phyloP scores from a whole-genome alignment of 2,888 invertebrate genomes.

The Diaprepes abbreviatus region DNA sequence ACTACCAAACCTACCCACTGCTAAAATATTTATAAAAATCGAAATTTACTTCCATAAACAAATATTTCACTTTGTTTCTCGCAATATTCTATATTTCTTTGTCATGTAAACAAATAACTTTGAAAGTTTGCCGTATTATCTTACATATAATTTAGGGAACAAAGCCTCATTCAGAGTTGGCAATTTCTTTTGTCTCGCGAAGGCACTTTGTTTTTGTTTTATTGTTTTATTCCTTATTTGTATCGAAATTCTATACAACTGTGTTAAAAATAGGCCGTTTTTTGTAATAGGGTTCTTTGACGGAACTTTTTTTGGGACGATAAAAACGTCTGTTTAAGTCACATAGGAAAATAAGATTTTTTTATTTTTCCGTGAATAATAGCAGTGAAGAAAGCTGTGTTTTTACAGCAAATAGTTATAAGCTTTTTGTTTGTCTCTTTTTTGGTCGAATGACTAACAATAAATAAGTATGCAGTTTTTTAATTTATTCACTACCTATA shows the following conservation, averaged over 20 bases:
- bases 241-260: conserved; percentile 14
- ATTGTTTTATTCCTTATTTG: conserved; percentile 10
- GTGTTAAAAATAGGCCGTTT: background rate
- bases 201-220: conserved; percentile 16
- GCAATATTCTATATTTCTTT: conserved; percentile 7
- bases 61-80: background rate
- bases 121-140: conserved; percentile 22
- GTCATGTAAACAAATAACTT: conserved; percentile 27
- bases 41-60: background rate
- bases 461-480: too few relatives aligned
- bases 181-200: conserved; percentile 20
- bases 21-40: background rate
- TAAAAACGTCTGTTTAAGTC: too few relatives aligned
- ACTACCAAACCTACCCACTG: too few relatives aligned
- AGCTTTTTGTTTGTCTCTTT: too few relatives aligned
- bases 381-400: too few relatives aligned
- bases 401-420: too few relatives aligned
- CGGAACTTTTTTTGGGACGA: too few relatives aligned
- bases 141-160: conserved; percentile 24
- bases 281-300: background rate
- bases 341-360: too few relatives aligned
- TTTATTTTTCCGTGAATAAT: too few relatives aligned
- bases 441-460: too few relatives aligned
- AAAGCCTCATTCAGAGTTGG: conserved; percentile 6
- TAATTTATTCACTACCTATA: too few relatives aligned